Conservation (phyloP, 2,797 vertebrate genomes). For the Sebastes baramenuke region DNA sequence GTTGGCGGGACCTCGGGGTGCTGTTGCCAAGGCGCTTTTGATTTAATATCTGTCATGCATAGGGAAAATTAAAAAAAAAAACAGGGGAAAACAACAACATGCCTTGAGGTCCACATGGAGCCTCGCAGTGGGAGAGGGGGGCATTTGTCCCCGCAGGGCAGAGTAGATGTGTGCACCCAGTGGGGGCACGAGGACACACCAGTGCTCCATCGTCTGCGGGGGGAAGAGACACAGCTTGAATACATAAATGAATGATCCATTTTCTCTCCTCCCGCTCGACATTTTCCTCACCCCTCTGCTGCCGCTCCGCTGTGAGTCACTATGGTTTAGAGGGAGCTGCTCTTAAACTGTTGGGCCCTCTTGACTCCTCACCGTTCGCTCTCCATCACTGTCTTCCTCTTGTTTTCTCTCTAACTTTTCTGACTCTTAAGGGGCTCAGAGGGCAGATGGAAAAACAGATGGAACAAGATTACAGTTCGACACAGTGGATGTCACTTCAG, state of each 20-base stretch:
- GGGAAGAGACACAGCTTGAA: conserved; percentile 61
- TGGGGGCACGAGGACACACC: conserved; percentile 60
- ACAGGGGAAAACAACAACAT: conserved; percentile 54
- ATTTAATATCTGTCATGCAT: conserved; percentile 76
- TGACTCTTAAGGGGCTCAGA: conserved; percentile 28
- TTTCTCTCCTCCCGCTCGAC: conserved; percentile 34
- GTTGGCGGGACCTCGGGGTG: conserved; percentile 61
- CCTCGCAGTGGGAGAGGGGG: conserved; percentile 55
- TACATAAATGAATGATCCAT: conserved; percentile 67
- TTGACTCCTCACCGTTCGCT: conserved; percentile 34
- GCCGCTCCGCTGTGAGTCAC: conserved; percentile 30
- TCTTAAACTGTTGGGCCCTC: conserved; percentile 38
- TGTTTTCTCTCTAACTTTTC: conserved; percentile 44
- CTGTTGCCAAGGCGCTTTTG: conserved; percentile 68
- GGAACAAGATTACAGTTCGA: conserved; percentile 32
- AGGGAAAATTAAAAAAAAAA: conserved; percentile 29
- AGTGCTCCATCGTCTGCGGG: conserved; percentile 41
- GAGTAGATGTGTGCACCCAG: conserved; percentile 60
- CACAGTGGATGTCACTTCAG: conserved; percentile 14
- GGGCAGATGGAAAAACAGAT: conserved; percentile 56
- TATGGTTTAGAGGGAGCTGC: conserved; percentile 23
- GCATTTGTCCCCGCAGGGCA: conserved; percentile 65
- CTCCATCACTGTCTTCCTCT: conserved; percentile 45
- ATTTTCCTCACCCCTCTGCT: conserved; percentile 41
- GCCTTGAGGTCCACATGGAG: conserved; percentile 58